phyloP scores from a whole-genome alignment of 2,113 vertebrate species.

The Tachysurus fulvidraco region DNA sequence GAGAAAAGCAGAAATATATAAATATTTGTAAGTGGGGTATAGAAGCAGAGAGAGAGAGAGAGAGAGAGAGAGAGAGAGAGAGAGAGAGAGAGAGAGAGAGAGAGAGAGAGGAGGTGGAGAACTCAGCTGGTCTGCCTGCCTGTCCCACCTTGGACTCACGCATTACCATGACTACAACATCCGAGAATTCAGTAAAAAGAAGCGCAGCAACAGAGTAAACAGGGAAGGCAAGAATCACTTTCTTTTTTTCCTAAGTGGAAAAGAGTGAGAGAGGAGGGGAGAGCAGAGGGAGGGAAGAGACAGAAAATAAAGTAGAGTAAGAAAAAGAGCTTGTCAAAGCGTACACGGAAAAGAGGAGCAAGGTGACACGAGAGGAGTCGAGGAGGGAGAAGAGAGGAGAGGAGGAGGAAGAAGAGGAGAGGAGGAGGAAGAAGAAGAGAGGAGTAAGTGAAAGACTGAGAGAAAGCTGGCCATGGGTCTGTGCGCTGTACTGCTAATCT shows the following conservation, averaged over 20 bases:
- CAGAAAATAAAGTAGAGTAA: conserved; percentile 19
- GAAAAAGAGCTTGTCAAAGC: conserved; percentile 22
- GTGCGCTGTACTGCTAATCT: conserved; percentile 73
- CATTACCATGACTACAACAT: conserved; percentile 62
- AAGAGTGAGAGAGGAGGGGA: conserved; percentile 50
- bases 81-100: conserved; percentile 21
- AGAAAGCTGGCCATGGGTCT: conserved; percentile 72
- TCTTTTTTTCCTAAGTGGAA: conserved; percentile 53
- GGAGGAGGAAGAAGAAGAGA: conserved; percentile 48
- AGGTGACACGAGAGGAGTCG: conserved; percentile 35
- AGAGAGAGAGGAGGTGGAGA: conserved; percentile 3
- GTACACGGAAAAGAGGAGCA: conserved; percentile 32
- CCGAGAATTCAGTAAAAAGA: conserved; percentile 53
- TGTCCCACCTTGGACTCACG: conserved; percentile 57
- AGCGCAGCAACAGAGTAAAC: conserved; percentile 22
- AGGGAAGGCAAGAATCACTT: conserved; percentile 39
- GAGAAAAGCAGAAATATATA: conserved; percentile 58
- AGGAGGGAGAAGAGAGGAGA: conserved; percentile 45
- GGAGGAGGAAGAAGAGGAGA: conserved; percentile 54
- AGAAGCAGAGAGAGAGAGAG: conserved; percentile 43
- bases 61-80: conserved; percentile 11
- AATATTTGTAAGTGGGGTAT: conserved; percentile 63
- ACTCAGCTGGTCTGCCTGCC: conserved; percentile 45
- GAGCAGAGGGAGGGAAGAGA: conserved; percentile 53
- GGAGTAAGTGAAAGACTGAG: conserved; percentile 56